Evolutionary conservation across 2,888 invertebrate species (phyloP).

Genomic region (Cheilosia variabilis): DNA sequence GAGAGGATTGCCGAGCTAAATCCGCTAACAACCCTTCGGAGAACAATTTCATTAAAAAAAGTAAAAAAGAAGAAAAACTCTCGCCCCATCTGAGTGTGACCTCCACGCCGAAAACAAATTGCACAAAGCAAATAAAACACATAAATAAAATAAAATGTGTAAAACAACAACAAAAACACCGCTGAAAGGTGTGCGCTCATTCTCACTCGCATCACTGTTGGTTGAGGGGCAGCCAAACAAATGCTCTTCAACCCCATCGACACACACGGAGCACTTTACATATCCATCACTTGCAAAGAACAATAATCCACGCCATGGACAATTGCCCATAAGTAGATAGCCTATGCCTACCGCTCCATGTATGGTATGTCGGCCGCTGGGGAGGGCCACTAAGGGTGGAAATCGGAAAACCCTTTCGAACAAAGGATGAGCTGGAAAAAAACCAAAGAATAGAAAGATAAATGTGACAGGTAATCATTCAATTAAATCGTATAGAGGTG

Average conservation of each 20-base stretch:
- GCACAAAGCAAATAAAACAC: conserved; percentile 61
- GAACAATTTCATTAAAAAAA: conserved; percentile 71
- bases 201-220: background rate
- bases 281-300: conserved; percentile 70
- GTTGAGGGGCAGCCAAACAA: conserved; percentile 42
- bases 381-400: conserved; percentile 19
- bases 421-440: conserved; percentile 7
- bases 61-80: background rate
- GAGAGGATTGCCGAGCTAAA: conserved; percentile 64
- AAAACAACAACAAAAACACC: conserved; percentile 17
- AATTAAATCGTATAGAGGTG: conserved; percentile 64
- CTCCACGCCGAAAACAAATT: conserved; percentile 56
- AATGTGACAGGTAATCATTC: conserved; percentile 75
- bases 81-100: conserved; percentile 38
- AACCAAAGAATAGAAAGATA: conserved; percentile 42
- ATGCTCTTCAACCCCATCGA: conserved; percentile 34
- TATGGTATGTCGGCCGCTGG: background rate
- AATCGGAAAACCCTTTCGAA: conserved; percentile 42
- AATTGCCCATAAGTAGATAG: conserved; percentile 63
- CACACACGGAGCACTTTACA: conserved; percentile 60
- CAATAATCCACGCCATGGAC: conserved; percentile 75
- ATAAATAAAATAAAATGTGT: conserved; percentile 28
- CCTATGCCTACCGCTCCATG: background rate
- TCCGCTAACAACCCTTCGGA: conserved; percentile 75
- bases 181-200: conserved; percentile 43